Conservation (phyloP, 2,113 vertebrate species). For the Scortum barcoo region DNA sequence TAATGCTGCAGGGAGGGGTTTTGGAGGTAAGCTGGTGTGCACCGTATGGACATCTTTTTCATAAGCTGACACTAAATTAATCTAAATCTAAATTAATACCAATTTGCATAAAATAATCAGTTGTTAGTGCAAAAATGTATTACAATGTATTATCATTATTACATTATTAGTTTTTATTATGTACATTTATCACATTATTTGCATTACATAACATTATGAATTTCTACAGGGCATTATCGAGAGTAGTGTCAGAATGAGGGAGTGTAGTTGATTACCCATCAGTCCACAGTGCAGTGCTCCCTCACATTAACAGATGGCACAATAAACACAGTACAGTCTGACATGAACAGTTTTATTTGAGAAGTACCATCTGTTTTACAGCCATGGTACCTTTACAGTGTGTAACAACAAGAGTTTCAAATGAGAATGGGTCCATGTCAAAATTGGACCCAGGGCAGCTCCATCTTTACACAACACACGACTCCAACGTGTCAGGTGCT, state of each 20-base stretch:
- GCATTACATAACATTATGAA: neutral
- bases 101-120: too few species aligned
- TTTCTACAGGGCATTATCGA: neutral
- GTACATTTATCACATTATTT: neutral
- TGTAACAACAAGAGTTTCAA: neutral
- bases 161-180: too few species aligned
- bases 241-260: neutral
- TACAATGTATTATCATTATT: too few species aligned
- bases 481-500: too few species aligned
- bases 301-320: neutral
- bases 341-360: neutral
- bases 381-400: neutral
- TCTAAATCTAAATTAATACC: too few species aligned
- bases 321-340: neutral
- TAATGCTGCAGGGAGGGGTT: too few species aligned
- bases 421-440: neutral
- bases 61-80: too few species aligned
- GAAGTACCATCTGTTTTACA: neutral
- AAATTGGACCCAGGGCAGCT: neutral
- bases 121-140: too few species aligned
- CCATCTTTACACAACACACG: too few species aligned
- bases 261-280: neutral
- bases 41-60: too few species aligned
- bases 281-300: neutral
- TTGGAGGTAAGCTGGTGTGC: too few species aligned